Percentiles rank a stretch among this genome's conserved stretches.
phyloP scores from a whole-genome alignment of 2,797 vertebrate species.

The Macropodus opercularis region DNA sequence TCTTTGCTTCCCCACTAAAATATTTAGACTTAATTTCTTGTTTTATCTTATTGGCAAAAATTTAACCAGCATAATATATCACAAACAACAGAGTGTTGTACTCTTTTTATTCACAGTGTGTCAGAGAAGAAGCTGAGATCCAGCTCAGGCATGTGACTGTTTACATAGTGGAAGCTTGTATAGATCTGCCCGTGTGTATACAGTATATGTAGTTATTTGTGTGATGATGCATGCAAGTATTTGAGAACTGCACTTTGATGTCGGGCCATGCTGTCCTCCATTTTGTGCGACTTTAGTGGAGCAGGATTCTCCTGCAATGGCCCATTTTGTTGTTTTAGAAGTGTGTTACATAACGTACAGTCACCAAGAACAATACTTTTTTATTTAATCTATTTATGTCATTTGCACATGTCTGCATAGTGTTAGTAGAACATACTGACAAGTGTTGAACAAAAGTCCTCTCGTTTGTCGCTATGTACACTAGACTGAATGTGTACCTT shows the following conservation, averaged over 20 bases:
- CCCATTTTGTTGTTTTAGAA: slow-evolving; percentile 42
- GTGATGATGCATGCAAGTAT: slow-evolving; percentile 5
- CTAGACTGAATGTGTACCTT: slow-evolving; percentile 10
- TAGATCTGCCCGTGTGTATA: background rate
- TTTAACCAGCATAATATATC: slow-evolving; percentile 11
- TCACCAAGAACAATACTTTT: slow-evolving; percentile 33
- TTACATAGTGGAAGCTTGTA: background rate
- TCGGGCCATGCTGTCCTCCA: slow-evolving; percentile 19
- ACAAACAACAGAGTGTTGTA: slow-evolving; percentile 1
- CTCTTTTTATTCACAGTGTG: slow-evolving; percentile 25
- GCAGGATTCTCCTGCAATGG: slow-evolving; percentile 31
- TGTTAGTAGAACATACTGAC: background rate
- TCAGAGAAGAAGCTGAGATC: background rate
- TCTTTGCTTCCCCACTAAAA: slow-evolving; percentile 12
- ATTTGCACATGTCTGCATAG: slow-evolving; percentile 4
- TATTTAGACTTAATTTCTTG: background rate
- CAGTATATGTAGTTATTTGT: background rate
- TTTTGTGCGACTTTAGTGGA: slow-evolving; percentile 31
- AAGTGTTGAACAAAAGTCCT: slow-evolving; percentile 9
- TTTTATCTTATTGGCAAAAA: slow-evolving; percentile 5
- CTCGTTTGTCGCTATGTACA: background rate
- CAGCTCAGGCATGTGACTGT: background rate
- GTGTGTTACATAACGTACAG: slow-evolving; percentile 49
- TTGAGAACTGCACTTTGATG: slow-evolving; percentile 19
- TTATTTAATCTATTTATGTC: slow-evolving; percentile 26